These are phyloP conservation scores for Brachionus asplanchnoidis DNA, from an alignment of 1,140 invertebrate genomes.

Conservation along the genomic window DNA sequence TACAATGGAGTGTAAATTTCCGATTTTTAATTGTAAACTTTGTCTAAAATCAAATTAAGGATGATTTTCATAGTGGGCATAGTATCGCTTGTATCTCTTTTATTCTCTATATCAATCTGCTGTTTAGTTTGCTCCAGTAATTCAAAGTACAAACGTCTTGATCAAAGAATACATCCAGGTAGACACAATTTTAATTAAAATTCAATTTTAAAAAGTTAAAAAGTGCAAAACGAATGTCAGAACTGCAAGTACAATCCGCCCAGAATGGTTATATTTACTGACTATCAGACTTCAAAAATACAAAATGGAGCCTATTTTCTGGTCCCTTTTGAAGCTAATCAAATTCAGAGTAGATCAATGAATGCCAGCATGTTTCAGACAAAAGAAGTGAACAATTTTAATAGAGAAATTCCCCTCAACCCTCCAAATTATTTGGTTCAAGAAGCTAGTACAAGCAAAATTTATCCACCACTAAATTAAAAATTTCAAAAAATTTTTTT, in stretches of 20 bases:
- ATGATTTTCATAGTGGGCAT: neutral
- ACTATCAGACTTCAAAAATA: neutral
- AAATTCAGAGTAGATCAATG: neutral
- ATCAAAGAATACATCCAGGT: constrained; percentile 24
- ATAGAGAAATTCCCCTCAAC: neutral
- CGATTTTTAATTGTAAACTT: neutral
- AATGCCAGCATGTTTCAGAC: neutral
- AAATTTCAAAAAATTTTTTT: neutral
- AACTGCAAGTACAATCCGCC: neutral
- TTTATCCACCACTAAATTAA: neutral
- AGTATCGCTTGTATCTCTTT: neutral
- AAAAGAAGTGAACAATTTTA: neutral
- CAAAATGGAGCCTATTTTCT: constrained; percentile 24
- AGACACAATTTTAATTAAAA: neutral
- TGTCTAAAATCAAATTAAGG: neutral
- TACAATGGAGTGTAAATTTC: constrained; percentile 11
- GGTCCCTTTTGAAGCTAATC: neutral
- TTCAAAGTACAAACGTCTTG: neutral
- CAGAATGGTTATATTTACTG: neutral
- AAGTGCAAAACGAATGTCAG: neutral
- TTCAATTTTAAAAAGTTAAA: neutral
- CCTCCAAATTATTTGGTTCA: neutral
- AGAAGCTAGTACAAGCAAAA: neutral
- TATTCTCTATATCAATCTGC: neutral
- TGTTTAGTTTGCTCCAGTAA: neutral